Base-by-base conservation (phyloP, 2,797 vertebrate genomes). In the Lacerta bilineata region DNA sequence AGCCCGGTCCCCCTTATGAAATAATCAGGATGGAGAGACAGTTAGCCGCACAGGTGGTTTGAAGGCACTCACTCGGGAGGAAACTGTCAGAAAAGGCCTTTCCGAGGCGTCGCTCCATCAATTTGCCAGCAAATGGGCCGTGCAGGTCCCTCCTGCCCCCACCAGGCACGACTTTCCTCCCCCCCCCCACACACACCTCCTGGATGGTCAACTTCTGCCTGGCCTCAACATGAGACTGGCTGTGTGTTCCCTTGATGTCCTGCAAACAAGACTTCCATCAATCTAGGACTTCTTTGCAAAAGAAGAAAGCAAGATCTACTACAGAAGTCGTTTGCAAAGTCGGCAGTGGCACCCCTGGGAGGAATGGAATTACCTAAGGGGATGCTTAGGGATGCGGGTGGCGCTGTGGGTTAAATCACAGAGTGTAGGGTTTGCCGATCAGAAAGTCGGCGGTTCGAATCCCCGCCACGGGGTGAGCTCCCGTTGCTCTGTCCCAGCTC, bases 21-120 rank as follows among this genome's bases (percentile, higher is more conserved):
- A 95, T 91, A 92, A 93, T 93, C 84, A 93, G 76, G 74, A 90
- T 8, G 81, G 79, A 91, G 88, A 84, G 0, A 18, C 20, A 69
- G 68, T 8, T 59, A 68, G 80, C 74, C 7, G 1, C 1, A 0
- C 5, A 15, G 80, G 82, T 17, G 25, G 23, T 90, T 83, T 50
- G 13, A 36, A 6, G 8, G 68, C 0, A 0, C 13, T 71, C 0
- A 0, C 13, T 75, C 8, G 0, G 50, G 71, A 11, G 10, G 64
- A 83, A 83, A 77, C 2, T 0, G 23, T 61, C 82, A 8, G 55
- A 59, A 85, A 87, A 80, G 55, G 43, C 43, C 33, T 83, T 90
- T 83, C 72, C 55, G 36, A 91, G 77, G 66, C 50, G 55, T 20
- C 9, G 3, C 50, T 64, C 61, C 83, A 71, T 50, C 46, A 7